phyloP scores from a whole-genome alignment of 2,797 vertebrate species.

The Podarcis lilfordi region DNA sequence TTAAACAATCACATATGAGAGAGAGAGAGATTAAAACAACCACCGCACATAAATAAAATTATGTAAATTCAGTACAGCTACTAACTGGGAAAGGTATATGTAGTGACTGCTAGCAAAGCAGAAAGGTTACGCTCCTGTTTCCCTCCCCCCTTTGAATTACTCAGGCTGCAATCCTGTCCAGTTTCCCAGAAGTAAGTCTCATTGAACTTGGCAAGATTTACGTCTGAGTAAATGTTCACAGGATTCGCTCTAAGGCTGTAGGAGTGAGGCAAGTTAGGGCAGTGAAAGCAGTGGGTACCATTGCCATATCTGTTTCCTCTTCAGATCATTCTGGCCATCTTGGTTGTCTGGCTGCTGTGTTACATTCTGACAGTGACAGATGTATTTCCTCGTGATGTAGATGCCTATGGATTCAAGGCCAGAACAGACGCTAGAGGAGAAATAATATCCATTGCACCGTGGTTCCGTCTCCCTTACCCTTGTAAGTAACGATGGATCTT shows the following conservation, averaged over 20 bases:
- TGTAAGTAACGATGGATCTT: slow-evolving; percentile 81
- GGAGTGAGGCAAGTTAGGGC: not conserved
- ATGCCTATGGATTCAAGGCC: slow-evolving; percentile 87
- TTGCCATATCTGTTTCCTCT: not conserved
- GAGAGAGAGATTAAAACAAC: too few species aligned
- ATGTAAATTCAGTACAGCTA: too few species aligned
- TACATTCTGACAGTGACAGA: slow-evolving; percentile 87
- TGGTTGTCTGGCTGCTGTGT: slow-evolving; percentile 91
- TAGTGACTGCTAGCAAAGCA: not conserved
- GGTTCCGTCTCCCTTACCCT: slow-evolving; percentile 96
- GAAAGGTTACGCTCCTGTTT: not conserved
- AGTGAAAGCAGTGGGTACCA: not conserved
- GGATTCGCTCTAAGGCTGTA: not conserved
- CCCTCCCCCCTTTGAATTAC: not conserved
- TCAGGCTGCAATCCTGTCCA: not conserved
- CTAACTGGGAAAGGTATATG: not conserved
- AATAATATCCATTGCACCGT: slow-evolving; percentile 90
- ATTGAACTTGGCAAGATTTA: not conserved
- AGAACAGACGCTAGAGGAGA: slow-evolving; percentile 92
- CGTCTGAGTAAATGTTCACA: not conserved
- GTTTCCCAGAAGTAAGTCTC: not conserved
- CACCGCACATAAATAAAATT: too few species aligned
- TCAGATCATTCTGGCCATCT: slow-evolving; percentile 93
- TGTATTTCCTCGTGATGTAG: slow-evolving; percentile 82
- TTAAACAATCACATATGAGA: too few species aligned